phyloP scores from a whole-genome alignment of 2,113 vertebrate species.

The Xiphophorus hellerii region DNA sequence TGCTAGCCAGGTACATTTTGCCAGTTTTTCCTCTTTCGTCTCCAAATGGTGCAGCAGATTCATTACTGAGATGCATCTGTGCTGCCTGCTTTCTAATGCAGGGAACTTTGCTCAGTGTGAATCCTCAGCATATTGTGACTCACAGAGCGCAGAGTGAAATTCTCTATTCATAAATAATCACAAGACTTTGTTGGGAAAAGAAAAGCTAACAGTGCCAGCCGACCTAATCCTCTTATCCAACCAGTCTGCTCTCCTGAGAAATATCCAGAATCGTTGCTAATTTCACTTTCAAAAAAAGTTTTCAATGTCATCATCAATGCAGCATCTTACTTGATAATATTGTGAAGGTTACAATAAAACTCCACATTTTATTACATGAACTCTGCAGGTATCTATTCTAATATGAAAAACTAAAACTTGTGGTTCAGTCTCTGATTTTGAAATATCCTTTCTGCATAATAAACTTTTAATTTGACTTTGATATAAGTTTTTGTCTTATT shows the following conservation, averaged over 20 bases:
- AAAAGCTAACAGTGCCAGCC: neutral
- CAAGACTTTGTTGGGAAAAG: neutral
- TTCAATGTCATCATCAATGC: neutral
- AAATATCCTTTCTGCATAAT: too few species aligned
- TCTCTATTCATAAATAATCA: neutral
- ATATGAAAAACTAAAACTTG: too few species aligned
- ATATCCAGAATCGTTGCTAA: constrained; percentile 2
- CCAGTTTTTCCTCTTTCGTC: neutral
- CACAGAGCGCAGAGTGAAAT: neutral
- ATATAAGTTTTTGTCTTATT: too few species aligned
- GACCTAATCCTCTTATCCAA: constrained; percentile 59
- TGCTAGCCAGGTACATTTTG: neutral
- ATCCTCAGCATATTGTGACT: neutral
- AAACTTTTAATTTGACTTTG: too few species aligned
- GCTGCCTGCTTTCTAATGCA: neutral
- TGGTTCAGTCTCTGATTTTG: too few species aligned
- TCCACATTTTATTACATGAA: too few species aligned
- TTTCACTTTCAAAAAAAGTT: constrained; percentile 3
- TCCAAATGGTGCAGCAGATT: neutral
- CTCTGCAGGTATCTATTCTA: too few species aligned
- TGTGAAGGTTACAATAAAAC: neutral
- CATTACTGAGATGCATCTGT: neutral
- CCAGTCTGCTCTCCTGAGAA: constrained; percentile 12
- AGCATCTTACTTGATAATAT: neutral
- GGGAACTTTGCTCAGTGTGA: neutral